phyloP scores from a whole-genome alignment of 2,888 invertebrate genomes.

The Thecophora atra region DNA sequence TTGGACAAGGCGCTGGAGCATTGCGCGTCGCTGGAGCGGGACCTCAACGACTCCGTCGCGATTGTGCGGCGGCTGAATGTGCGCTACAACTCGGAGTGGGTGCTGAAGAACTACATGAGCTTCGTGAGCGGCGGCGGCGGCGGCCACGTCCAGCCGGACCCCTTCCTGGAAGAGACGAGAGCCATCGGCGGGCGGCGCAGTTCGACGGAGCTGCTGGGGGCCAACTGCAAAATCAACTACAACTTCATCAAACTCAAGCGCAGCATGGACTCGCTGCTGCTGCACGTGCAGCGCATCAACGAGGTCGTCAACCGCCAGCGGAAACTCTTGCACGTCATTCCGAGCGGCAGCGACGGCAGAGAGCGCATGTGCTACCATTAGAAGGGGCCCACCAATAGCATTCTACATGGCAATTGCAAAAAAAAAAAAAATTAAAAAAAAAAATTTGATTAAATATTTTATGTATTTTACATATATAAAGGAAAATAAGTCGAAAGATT shows the following conservation, averaged over 20 bases:
- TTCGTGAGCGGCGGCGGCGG: slow-evolving; percentile 46
- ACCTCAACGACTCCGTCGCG: slow-evolving; percentile 46
- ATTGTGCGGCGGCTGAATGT: slow-evolving; percentile 51
- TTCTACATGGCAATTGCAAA: too few species aligned
- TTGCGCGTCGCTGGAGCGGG: slow-evolving; percentile 47
- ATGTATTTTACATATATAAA: too few species aligned
- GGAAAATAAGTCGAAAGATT: too few species aligned
- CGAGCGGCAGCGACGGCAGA: slow-evolving; percentile 39
- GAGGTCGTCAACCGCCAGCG: slow-evolving; percentile 50
- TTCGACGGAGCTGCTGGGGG: slow-evolving; percentile 47
- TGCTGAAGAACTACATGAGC: slow-evolving; percentile 47
- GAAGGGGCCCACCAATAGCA: neutral
- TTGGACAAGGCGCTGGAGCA: slow-evolving; percentile 49
- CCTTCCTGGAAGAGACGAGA: neutral
- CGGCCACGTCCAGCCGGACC: neutral
- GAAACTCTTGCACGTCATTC: slow-evolving; percentile 48
- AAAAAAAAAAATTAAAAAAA: too few species aligned
- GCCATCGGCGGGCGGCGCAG: slow-evolving; percentile 42
- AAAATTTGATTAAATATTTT: too few species aligned
- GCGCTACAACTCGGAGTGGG: slow-evolving; percentile 52
- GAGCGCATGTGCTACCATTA: slow-evolving; percentile 50
- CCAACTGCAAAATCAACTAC: slow-evolving; percentile 49
- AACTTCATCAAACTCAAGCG: slow-evolving; percentile 52
- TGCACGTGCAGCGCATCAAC: slow-evolving; percentile 47
- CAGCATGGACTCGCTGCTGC: slow-evolving; percentile 48